Evolutionary conservation across 2,888 invertebrate genomes (phyloP), one percentile per base, ranked within the genome.

Genomic region (Acanthosepion pharaonis): DNA sequence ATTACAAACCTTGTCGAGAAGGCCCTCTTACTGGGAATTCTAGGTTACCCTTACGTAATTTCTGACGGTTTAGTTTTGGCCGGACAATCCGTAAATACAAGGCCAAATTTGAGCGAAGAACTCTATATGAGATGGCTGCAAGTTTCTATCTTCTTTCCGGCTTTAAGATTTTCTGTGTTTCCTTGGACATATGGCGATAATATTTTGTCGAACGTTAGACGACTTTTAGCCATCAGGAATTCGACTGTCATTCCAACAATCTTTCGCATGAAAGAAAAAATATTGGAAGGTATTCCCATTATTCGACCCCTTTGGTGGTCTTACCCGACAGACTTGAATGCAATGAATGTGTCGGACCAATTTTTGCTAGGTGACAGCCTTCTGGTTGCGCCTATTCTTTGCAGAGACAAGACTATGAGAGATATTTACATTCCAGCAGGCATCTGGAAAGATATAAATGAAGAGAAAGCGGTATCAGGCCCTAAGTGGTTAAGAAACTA

Each of bases 21-120:
- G 0, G 98, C 99, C 95, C 97, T 97, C 42, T 95, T 96, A 1
- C 95, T 96, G 5, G 96, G 97, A 28, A 98, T 99, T 49, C 98
- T 99, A 96, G 99, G 99, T 0, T 99, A 98, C 97, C 98, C 98
- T 0, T 99, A 99, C 96, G 98, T 99, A 78, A 98, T 99, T 98
- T 99, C 99, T 0, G 99, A 99, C 0, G 98, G 99, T 0, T 98
- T 99, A 0, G 59, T 55, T 20, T n/a, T 42, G 18, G 78, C 28
- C 0, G 99, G 78, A 25, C 95, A 95, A 25, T 94, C 94, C 42
- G 94, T 95, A 42, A 94, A 95, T 91, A 93, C 94, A 55, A 78
- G 95, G 28, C n/a, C 78, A 11, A 95, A 95, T n/a, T 97, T 97
- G 15, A 96, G 95, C 55, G 95, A 95, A 49, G 96, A 97, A 94